Evolutionary conservation across 1,140 invertebrate species (phyloP).

Genomic region (Listronotus bonariensis): DNA sequence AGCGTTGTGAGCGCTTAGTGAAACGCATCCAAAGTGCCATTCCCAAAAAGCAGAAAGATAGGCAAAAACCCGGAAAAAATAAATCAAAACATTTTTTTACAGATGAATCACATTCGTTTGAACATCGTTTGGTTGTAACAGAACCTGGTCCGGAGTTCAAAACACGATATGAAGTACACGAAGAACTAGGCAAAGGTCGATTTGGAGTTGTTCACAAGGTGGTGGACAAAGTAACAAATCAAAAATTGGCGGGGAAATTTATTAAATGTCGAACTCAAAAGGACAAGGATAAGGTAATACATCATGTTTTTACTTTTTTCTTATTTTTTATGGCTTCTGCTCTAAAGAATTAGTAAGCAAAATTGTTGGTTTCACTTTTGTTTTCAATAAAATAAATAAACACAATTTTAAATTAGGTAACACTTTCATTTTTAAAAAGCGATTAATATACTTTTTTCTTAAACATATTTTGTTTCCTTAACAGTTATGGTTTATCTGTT

Average conservation of each 20-base stretch:
- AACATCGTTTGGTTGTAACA: conserved; percentile 50
- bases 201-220: conserved; percentile 80
- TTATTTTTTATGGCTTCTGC: no score
- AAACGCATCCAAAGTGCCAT: no score
- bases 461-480: no score
- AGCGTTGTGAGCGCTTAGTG: no score
- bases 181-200: conserved; percentile 81
- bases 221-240: conserved; percentile 69
- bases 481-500: background rate
- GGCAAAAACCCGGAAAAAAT: no score
- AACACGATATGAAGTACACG: conserved; percentile 65
- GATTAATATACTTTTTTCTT: no score
- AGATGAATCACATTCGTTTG: conserved; percentile 49
- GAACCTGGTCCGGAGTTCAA: conserved; percentile 65
- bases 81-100: conserved; percentile 17
- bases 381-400: no score
- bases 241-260: conserved; percentile 88
- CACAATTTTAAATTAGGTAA: no score
- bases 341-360: no score
- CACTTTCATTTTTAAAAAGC: no score
- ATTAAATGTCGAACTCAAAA: conserved; percentile 79
- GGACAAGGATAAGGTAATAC: conserved; percentile 75
- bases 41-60: no score
- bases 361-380: no score
- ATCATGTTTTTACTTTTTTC: background rate